Evolutionary conservation across 2,888 invertebrate species (phyloP), one percentile per base, ranked within the genome.

Genomic region (Drosophila aldrichi): DNA sequence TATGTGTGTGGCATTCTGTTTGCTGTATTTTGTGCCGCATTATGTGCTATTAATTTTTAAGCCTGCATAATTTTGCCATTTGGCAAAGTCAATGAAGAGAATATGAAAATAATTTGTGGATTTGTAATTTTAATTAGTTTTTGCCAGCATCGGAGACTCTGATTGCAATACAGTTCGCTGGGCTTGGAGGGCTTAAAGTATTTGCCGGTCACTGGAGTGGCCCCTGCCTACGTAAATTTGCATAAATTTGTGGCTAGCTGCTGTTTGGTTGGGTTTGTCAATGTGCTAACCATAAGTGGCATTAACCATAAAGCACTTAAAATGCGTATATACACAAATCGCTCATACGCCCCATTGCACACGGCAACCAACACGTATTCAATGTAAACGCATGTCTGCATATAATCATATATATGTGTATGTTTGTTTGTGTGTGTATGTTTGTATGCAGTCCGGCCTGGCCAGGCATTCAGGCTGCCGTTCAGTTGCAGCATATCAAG

Each of bases 241-340:
- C 75, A 78, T 68, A 74, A 81, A 74, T 69, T 65, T 78, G 68
- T 44, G 74, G 70, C 61, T 51, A 69, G 14, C 48, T 73, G 49
- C 65, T 70, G 56, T 76, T 69, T 65, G 54, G 65, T 52, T 46
- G 59, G 61, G 46, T 46, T 62, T 70, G 77, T 74, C 79, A 79
- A 70, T 79, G 63, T 70, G 62, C 64, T 74, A 70, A 77, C 74
- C 74, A 68, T 81, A 79, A 79, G 78, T 79, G 79, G 78, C 64
- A 78, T 79, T 81, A 81, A 79, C 78, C 74, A 74, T 79, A 74
- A 79, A 81, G 78, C 81, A 79, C 79, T 79, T 79, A 79, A 79
- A 78, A 78, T 62, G 29, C 52, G 62, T 44, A 52, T 68, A 66
- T 65, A 62, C 54, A 71, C 64, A 81, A 81, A 79, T 77, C 79